Evolutionary conservation across 2,113 vertebrate genomes (phyloP), one percentile per base, ranked within the genome.

Genomic region (Rhinolophus ferrumequinum): DNA sequence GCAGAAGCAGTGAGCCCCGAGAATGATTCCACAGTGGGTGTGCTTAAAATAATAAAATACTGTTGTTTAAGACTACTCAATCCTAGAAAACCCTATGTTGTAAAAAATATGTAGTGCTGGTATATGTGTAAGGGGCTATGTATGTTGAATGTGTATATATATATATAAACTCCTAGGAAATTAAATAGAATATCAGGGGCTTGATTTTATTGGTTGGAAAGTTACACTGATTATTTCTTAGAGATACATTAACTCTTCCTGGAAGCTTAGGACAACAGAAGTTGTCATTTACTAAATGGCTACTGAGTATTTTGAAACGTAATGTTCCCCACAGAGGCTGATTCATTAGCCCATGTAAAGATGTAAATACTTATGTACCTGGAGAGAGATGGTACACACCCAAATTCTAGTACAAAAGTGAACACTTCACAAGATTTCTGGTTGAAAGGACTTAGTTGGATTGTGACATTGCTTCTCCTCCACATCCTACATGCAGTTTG

Each of bases 31-130:
- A 97, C 90, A 41, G 70, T 97, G 93, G 88, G 95, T 96, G 94
- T 97, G 95, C 97, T 98, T 97, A 97, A 97, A 97, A 98, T 97
- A 97, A 97, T 97, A 98, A 97, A 97, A 98, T 97, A 91, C 97
- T 94, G 97, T 98, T 99, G 98, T 98, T 98, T 98, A 98, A 98
- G 98, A 95, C 96, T 95, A 96, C 95, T 97, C 94, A 56, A 95
- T 97, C 95, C 96, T 97, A 90, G 91, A 93, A 98, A 98, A 97
- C 60, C 97, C 97, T 90, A 70, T 95, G 95, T 88, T 98, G 97
- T 98, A 98, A 98, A 98, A 98, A 98, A 94, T 85, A 98, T 93
- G 97, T 79, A 96, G 92, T 86, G 67, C 73, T 93, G 87, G 92
- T 96, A 47, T 95, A 75, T 89, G 79, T 92, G 88, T 95, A 90